Percentiles rank a stretch among this genome's conserved stretches.
Conservation (phyloP, 2,797 vertebrate genomes). For the Nasua narica region DNA sequence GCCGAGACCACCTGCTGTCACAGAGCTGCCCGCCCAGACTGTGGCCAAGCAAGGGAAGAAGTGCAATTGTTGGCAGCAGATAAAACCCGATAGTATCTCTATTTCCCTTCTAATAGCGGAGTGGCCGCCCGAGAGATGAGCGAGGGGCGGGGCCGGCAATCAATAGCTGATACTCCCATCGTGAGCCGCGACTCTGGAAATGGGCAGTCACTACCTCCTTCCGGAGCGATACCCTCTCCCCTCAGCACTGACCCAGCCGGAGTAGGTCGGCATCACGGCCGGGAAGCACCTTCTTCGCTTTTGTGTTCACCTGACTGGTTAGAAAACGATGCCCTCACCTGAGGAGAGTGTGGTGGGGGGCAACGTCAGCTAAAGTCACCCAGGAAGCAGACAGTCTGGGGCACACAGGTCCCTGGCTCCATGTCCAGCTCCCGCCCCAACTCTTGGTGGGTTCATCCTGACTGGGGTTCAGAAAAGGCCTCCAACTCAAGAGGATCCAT, state of each 20-base stretch:
- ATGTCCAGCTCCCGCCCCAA: neutral
- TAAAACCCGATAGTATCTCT: slow-evolving; percentile 78
- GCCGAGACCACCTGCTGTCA: neutral
- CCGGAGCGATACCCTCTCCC: slow-evolving; percentile 12
- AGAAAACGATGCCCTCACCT: neutral
- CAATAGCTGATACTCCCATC: slow-evolving; percentile 60
- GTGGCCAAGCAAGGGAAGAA: slow-evolving; percentile 60
- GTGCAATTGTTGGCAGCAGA: slow-evolving; percentile 76
- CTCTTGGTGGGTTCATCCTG: neutral
- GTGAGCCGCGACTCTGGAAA: slow-evolving; percentile 70
- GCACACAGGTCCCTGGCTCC: neutral
- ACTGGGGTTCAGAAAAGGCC: neutral
- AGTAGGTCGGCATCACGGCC: neutral
- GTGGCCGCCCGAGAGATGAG: slow-evolving; percentile 13
- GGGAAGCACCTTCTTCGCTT: neutral
- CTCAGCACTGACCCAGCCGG: neutral
- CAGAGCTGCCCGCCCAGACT: neutral
- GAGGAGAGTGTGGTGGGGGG: accelerated
- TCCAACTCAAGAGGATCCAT: neutral
- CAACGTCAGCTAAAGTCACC: neutral
- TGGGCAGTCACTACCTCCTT: slow-evolving; percentile 48
- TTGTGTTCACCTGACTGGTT: neutral
- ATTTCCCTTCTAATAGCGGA: slow-evolving; percentile 52
- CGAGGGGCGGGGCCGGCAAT: slow-evolving; percentile 63
- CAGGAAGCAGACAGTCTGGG: neutral